Conservation (phyloP, 2,797 vertebrate genomes). For the Cuniculus paca region DNA sequence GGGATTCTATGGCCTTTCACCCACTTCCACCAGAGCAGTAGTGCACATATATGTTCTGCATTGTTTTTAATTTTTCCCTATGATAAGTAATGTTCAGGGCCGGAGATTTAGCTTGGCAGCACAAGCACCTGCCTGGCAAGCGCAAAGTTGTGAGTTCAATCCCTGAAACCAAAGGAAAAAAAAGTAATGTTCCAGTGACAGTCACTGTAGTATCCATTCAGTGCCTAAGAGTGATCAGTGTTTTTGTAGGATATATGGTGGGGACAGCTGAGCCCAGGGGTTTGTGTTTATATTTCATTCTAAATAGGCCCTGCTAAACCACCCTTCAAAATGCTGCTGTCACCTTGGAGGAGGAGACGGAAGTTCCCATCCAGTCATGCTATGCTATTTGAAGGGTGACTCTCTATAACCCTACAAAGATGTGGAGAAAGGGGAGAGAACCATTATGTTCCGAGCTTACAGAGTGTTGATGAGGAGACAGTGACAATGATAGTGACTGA, state of each 20-base stretch:
- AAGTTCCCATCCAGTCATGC: neutral
- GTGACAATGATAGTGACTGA: neutral
- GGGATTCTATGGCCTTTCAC: neutral
- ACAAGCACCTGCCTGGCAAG: too few species aligned
- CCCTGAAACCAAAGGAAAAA: too few species aligned
- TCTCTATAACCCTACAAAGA: neutral
- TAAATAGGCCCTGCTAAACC: neutral
- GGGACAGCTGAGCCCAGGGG: neutral
- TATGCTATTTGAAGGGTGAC: neutral
- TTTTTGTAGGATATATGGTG: neutral
- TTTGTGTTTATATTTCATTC: neutral
- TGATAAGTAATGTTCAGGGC: neutral
- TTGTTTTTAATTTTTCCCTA: neutral
- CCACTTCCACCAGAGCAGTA: neutral
- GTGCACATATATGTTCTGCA: neutral
- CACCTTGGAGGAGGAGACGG: fast-evolving
- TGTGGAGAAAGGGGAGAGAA: neutral
- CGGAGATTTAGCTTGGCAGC: too few species aligned
- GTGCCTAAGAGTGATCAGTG: neutral
- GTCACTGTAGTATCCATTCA: neutral
- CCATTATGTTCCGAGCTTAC: neutral
- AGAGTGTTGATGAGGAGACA: neutral
- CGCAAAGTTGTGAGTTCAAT: too few species aligned
- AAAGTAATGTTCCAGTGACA: neutral
- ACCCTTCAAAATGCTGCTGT: neutral